Conservation (phyloP, 1,140 invertebrate species). For the Mycetomoellerius zeteki region DNA sequence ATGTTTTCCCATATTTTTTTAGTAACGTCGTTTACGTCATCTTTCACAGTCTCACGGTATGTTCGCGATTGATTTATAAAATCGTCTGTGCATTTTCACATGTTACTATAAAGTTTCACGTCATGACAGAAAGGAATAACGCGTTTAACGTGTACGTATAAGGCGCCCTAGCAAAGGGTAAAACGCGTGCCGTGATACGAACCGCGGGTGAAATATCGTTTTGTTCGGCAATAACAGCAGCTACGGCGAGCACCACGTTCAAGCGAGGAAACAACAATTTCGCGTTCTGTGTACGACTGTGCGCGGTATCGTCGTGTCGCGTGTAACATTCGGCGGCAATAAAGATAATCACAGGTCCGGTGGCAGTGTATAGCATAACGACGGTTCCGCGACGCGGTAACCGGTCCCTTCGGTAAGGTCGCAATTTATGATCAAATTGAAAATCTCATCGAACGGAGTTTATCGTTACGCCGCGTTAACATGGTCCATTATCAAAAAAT, state of each 20-base stretch:
- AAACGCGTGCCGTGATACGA: not conserved
- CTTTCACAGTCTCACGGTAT: not conserved
- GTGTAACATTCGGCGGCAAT: constrained; percentile 55
- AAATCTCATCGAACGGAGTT: constrained; percentile 71
- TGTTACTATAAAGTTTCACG: constrained; percentile 7
- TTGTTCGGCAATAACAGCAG: constrained; percentile 44
- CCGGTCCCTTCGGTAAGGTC: constrained; percentile 17
- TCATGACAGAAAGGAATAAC: constrained; percentile 20
- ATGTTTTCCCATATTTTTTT: not conserved
- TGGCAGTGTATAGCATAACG: constrained; percentile 9
- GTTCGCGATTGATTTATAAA: not conserved
- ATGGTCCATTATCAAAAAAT: constrained; percentile 75
- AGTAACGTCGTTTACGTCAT: not conserved
- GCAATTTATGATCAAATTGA: constrained; percentile 75
- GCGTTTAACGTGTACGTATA: constrained; percentile 11
- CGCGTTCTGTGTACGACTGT: constrained; percentile 14
- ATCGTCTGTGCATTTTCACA: not conserved
- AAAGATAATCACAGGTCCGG: constrained; percentile 71
- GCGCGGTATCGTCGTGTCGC: constrained; percentile 39
- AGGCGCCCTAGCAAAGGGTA: not conserved
- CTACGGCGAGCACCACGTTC: not conserved
- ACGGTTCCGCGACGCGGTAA: constrained; percentile 27
- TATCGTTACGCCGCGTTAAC: constrained; percentile 23
- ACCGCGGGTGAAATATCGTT: constrained; percentile 38
- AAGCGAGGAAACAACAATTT: constrained; percentile 64